Conservation (phyloP, 2,797 vertebrate species). For the Helostoma temminkii region DNA sequence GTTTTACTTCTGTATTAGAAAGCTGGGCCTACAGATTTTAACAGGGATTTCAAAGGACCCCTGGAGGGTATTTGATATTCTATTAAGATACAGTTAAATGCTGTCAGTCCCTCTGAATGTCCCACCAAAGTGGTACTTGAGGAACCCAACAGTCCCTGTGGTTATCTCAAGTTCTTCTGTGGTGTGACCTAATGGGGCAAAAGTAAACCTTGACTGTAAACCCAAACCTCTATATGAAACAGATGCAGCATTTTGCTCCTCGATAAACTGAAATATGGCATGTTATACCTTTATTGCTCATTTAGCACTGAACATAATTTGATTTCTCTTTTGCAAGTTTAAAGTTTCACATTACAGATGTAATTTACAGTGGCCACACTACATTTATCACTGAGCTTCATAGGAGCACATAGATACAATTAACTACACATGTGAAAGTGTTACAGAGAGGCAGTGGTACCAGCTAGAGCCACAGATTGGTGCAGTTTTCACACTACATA, state of each 20-base stretch:
- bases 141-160: slow-evolving; percentile 4
- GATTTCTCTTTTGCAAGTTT: too few relatives aligned
- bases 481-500: neutral
- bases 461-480: neutral
- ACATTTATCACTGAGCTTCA: neutral
- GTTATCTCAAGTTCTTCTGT: slow-evolving; percentile 17
- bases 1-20: neutral
- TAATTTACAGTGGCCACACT: neutral
- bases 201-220: slow-evolving; percentile 17
- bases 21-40: slow-evolving; percentile 17
- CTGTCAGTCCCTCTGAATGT: slow-evolving; percentile 6
- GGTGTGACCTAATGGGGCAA: slow-evolving; percentile 22
- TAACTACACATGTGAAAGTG: slow-evolving; percentile 4
- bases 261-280: neutral
- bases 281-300: neutral
- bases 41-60: slow-evolving; percentile 6
- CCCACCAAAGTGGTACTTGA: slow-evolving; percentile 27
- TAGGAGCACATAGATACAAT: neutral
- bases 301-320: neutral
- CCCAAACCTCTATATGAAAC: slow-evolving; percentile 5
- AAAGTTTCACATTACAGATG: slow-evolving; percentile 15
- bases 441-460: neutral
- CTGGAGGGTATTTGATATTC: slow-evolving; percentile 12
- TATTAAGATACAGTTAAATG: slow-evolving; percentile 23
- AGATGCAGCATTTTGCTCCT: neutral